These are phyloP conservation scores for Piprites chloris DNA, from an alignment of 2,113 vertebrate genomes.

Conservation along the genomic window DNA sequence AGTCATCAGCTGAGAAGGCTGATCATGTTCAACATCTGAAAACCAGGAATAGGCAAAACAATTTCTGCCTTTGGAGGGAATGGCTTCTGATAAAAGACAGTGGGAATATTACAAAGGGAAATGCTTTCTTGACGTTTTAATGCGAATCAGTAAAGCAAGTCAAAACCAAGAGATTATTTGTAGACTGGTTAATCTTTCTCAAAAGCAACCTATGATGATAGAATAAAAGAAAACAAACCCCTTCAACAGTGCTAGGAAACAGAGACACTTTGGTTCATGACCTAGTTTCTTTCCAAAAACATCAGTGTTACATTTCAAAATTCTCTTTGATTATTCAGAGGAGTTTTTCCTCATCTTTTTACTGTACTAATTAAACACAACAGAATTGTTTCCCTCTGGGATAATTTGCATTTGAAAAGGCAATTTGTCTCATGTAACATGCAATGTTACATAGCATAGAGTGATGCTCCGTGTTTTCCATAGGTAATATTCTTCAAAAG, in stretches of 20 bases:
- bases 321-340: background rate
- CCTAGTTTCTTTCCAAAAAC: background rate
- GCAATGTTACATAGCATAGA: background rate
- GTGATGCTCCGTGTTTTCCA: background rate
- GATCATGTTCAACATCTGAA: background rate
- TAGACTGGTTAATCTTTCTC: constrained; percentile 40
- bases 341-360: background rate
- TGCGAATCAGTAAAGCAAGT: background rate
- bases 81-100: background rate
- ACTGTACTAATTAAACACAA: background rate
- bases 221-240: constrained; percentile 17
- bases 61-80: background rate
- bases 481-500: background rate
- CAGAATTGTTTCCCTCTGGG: background rate
- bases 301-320: background rate
- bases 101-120: background rate
- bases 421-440: background rate
- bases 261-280: background rate
- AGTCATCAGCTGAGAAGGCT: background rate
- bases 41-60: background rate
- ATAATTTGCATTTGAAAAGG: background rate
- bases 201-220: background rate
- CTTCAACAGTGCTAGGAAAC: background rate
- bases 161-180: constrained; percentile 5
- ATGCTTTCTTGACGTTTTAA: constrained; percentile 6